Base-by-base conservation (phyloP, 2,888 invertebrate species). In the Hemaris fuciformis region DNA sequence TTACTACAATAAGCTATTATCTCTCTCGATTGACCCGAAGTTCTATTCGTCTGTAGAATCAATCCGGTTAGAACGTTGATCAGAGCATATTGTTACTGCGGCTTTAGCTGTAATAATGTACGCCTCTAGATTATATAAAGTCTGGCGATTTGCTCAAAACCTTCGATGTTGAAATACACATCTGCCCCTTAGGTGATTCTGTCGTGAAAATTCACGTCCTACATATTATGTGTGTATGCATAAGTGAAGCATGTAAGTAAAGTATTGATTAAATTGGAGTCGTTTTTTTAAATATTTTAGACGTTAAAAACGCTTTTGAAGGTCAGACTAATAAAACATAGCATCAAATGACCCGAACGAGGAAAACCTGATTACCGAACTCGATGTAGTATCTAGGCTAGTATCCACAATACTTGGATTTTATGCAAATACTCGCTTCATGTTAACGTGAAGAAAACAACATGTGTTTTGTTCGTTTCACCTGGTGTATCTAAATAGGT, bases 31-130 rank as follows among this genome's bases (percentile, higher is more conserved):
- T 43, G 18, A 45, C 10, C 27, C 18, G 25, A 20, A 20, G 27
- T 20, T 23, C 41, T 13, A 13, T 15, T 27, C 27, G 43, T 31
- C 38, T 57, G 41, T 45, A 20, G 27, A 59, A 45, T 27, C 59
- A 59, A 45, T 59, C 20, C 59, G 45, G 8, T 62, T 66, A 8
- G 56, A 45, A n/a, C 23, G 27, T 20, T 31, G 31, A 18, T 43
- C 20, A 58, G 8, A 7, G 20, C 13, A 45, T 18, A 45, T 59
- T 31, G 22, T 22, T 10, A 18, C n/a, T 34, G 22, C 20, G 15
- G 6, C 34, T n/a, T 22, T 10, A 18, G n/a, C n/a, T n/a, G n/a
- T n/a, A n/a, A n/a, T n/a, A n/a, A n/a, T n/a, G n/a, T n/a, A n/a
- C n/a, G n/a, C n/a, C n/a, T n/a, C n/a, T n/a, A n/a, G n/a, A n/a